Percentiles rank a stretch among this genome's conserved stretches.
Evolutionary conservation across 1,140 invertebrate species (phyloP).

Genomic region (Bicyclus anynana): DNA sequence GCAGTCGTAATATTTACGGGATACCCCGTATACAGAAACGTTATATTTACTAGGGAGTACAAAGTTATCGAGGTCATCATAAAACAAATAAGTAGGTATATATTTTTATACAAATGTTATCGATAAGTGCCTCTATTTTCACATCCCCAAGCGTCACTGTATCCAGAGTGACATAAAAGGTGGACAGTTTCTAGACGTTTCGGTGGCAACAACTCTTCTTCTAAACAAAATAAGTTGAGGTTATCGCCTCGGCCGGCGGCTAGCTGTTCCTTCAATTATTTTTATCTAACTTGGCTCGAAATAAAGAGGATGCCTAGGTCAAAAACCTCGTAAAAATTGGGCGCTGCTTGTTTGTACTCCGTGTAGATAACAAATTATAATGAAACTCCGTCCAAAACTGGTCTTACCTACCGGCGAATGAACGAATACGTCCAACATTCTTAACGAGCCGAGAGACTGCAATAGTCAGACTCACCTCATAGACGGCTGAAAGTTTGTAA

Average conservation of each 20-base stretch:
- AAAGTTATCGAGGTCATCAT: no score
- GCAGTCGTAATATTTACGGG: no score
- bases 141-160: background rate
- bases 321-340: constrained; percentile 63
- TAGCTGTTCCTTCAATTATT: constrained; percentile 37
- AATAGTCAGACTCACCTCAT: no score
- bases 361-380: constrained; percentile 32
- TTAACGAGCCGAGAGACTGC: constrained; percentile 17
- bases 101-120: background rate
- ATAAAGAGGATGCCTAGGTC: constrained; percentile 49
- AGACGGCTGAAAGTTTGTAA: no score
- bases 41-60: no score
- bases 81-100: no score
- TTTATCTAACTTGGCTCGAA: constrained; percentile 42
- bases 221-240: constrained; percentile 25
- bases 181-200: constrained; percentile 14
- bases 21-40: no score
- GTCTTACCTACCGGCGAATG: constrained; percentile 28
- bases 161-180: background rate
- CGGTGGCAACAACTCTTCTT: constrained; percentile 14
- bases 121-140: background rate
- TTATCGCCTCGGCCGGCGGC: constrained; percentile 27
- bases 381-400: constrained; percentile 29
- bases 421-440: constrained; percentile 15
- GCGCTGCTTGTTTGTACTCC: constrained; percentile 32